Evolutionary conservation across 2,113 vertebrate genomes (phyloP), one percentile per base, ranked within the genome.

Genomic region (Archocentrus centrarchus): DNA sequence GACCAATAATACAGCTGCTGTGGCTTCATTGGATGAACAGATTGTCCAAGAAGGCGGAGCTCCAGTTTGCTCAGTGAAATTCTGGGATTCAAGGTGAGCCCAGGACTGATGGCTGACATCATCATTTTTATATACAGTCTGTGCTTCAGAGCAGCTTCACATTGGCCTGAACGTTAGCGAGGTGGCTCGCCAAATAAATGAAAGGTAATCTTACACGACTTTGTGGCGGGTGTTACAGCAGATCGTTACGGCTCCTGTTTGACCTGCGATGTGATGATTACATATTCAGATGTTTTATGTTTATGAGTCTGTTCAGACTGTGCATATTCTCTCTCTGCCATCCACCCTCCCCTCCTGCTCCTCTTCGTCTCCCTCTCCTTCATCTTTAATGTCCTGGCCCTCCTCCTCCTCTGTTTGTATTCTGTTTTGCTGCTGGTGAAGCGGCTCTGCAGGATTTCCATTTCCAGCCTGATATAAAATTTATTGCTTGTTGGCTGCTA

Each of bases 381-480:
- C 59, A 32, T 20, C 44, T 4, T 30, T 27, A 35, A 20, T 17
- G 11, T 14, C 10, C n/a, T 4, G 44, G 4, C 44, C 50, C 7
- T 32, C 47, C 35, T 27, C 66, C 22, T 22, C 32, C 39, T 79
- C 41, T 58, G 35, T 90, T 50, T 79, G 64, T 86, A 87, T 89
- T 89, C 84, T n/a, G 80, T 90, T 92, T 90, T 82, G 88, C 82
- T 88, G 64, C 75, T 77, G 53, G 39, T 61, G 82, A 88, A 64
- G 79, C 80, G 14, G 20, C 57, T 75, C 82, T 60, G 59, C 89
- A 93, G 88, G 76, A 86, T 90, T 94, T 89, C 89, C 88, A 91
- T 93, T 92, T 95, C 62, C 87, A 89, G 83, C 80, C 90, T 90
- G 86, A 93, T 90, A 75, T 83, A 86, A 94, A 92, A 88, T 91